Base-by-base conservation (phyloP, 2,113 vertebrate genomes). In the Pelecanoides urinatrix region DNA sequence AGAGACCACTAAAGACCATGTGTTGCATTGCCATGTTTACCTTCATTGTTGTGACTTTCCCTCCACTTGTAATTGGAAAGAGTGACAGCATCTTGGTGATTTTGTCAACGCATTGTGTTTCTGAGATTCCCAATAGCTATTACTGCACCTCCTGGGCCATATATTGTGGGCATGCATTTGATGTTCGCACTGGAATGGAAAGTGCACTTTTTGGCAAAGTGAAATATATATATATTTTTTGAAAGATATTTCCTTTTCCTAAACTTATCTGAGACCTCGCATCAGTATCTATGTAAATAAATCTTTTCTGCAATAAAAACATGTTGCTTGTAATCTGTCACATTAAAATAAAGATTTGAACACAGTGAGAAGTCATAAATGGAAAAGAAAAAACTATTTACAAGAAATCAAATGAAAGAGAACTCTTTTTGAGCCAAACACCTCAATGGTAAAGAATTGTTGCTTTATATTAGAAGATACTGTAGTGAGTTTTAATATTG, bases 221-320 rank as follows among this genome's bases (percentile, higher is more conserved):
- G 72, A 94, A 74, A 81, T 32, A 66, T 38, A 86, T 30, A 47
- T 90, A 86, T 23, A 42, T 90, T 15, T 82, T 82, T 67, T 92
- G 59, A 81, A 92, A 94, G 59, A 42, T 88, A 62, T 55, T 95
- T 95, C 76, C 36, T 87, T 89, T 96, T 42, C n/a, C 30, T 90
- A 94, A 96, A 97, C 42, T 63, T 92, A 93, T 92, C 49, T 81
- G 68, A 95, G 94, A 95, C 75, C 47, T 92, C 29, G 3, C 67
- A 88, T 82, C 74, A 88, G 65, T 86, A 94, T 80, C 30, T 73
- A 92, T 86, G 75, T 93, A 95, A 95, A 94, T 93, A 89, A 96
- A 90, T 93, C 17, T 75, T 85, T 61, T 68, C 65, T 76, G 30
- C 55, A 95, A 93, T 90, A 96, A 93, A 94, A 96, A 32, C 59